Conservation (phyloP, 2,888 invertebrate genomes). For the Drosophila mulleri region DNA sequence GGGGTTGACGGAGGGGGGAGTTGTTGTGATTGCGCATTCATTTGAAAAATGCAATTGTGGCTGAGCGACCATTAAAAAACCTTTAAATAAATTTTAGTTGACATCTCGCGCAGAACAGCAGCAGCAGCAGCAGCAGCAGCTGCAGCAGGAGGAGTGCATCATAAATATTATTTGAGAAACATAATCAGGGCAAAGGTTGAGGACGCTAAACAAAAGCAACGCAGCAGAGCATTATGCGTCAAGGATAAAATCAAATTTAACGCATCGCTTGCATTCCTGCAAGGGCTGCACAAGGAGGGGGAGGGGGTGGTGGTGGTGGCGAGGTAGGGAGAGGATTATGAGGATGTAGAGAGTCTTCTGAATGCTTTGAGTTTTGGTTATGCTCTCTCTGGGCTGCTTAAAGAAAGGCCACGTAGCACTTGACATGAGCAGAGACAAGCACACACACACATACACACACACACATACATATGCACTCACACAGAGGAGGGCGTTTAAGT, state of each 20-base stretch:
- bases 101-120: conserved; percentile 15
- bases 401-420: conserved; percentile 77
- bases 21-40: conserved; percentile 23
- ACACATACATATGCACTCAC: conserved; percentile 21
- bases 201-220: conserved; percentile 37
- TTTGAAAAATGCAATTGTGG: conserved; percentile 51
- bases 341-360: neutral
- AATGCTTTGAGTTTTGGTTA: conserved; percentile 43
- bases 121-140: conserved; percentile 11
- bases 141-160: conserved; percentile 27
- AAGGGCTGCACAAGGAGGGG: conserved; percentile 20
- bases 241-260: conserved; percentile 80
- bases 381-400: conserved; percentile 35
- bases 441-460: conserved; percentile 24
- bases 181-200: conserved; percentile 59
- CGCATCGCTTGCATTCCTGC: conserved; percentile 67
- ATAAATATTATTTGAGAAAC: conserved; percentile 47
- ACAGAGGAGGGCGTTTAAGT: conserved; percentile 13
- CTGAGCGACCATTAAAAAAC: conserved; percentile 27
- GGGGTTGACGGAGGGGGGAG: neutral
- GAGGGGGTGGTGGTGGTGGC: neutral
- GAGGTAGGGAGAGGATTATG: neutral
- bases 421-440: conserved; percentile 65
- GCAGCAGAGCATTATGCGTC: conserved; percentile 46
- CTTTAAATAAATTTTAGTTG: conserved; percentile 53